Evolutionary conservation across 1,140 invertebrate species (phyloP), one percentile per base, ranked within the genome.

Genomic region (Sitophilus oryzae): DNA sequence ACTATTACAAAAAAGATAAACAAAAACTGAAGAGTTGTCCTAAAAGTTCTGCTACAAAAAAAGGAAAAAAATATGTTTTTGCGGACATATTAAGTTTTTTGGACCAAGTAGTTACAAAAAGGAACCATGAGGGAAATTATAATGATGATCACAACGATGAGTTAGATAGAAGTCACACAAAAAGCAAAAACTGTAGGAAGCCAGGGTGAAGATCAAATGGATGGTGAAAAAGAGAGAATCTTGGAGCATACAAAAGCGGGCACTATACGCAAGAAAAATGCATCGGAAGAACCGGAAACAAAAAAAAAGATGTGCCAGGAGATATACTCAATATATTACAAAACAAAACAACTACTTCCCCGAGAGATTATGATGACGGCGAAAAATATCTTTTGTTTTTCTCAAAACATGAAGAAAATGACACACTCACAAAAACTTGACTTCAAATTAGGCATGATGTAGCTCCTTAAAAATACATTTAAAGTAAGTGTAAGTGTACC

Each of bases 401-500:
- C n/a, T 37, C 3, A 37, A 37, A 11, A 37, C 16, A 37, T 37
- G 35, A 37, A 37, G n/a, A 15, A 37, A 37, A n/a, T n/a, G n/a
- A n/a, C n/a, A n/a, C n/a, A 37, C n/a, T 11, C 35, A n/a, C n/a
- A 37, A 37, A 37, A 37, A 37, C n/a, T 37, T 37, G 35, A 37
- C 16, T 37, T 37, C 16, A 37, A 37, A 37, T 11, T 37, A 15
- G 35, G 35, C n/a, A 37, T 37, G 35, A 11, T 11, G 11, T 15
- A 37, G 11, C 16, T 37, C 11, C 11, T 37, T 3, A 37, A 37
- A 37, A 37, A 37, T n/a, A n/a, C n/a, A n/a, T n/a, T n/a, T n/a
- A n/a, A n/a, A n/a, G n/a, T n/a, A n/a, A n/a, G n/a, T n/a, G n/a
- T n/a, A n/a, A n/a, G n/a, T n/a, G n/a, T n/a, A n/a, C n/a, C n/a